phyloP scores from a whole-genome alignment of 2,797 vertebrate species.

The Cephalopachus bancanus region DNA sequence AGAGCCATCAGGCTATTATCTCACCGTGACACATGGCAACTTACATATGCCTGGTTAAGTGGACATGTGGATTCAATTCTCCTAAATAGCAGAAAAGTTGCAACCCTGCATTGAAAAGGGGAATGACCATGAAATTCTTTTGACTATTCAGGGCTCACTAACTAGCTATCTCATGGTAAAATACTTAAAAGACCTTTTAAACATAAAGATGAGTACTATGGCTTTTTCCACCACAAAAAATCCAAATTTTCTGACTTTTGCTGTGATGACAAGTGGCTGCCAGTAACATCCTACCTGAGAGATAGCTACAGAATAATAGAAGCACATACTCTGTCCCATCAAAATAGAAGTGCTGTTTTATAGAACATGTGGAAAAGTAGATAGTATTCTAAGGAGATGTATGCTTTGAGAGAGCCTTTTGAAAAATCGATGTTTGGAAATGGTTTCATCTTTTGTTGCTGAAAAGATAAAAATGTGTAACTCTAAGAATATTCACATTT shows the following conservation, averaged over 20 bases:
- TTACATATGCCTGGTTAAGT: neutral
- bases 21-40: neutral
- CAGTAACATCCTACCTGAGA: neutral
- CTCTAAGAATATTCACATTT: conserved; percentile 20
- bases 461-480: neutral
- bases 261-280: neutral
- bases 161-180: neutral
- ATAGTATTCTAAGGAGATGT: neutral
- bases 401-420: neutral
- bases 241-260: neutral
- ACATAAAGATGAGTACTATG: neutral
- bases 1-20: neutral
- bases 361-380: neutral
- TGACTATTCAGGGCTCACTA: neutral
- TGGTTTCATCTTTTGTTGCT: neutral
- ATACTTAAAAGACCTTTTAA: neutral
- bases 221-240: neutral
- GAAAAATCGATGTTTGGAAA: conserved; percentile 37
- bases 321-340: neutral
- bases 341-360: neutral
- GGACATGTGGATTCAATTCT: neutral
- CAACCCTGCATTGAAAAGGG: neutral
- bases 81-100: neutral
- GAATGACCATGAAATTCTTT: conserved; percentile 8
- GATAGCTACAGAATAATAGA: conserved; percentile 32